Conservation (phyloP, 2,888 invertebrate genomes). For the Xestoiulus laeticollis region DNA sequence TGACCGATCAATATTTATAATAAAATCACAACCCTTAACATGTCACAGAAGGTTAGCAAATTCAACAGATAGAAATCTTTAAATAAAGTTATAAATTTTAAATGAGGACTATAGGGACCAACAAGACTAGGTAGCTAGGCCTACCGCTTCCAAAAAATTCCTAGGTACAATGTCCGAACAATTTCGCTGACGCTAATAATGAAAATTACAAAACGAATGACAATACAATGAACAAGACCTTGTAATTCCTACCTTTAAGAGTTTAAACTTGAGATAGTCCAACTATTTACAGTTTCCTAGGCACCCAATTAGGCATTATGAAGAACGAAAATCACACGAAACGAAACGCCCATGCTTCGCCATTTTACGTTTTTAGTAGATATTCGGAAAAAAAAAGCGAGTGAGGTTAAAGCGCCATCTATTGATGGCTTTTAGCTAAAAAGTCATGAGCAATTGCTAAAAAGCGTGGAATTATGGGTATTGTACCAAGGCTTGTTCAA, state of each 20-base stretch:
- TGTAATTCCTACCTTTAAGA: conserved; percentile 2
- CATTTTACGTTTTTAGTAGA: not conserved
- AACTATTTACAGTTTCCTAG: not conserved
- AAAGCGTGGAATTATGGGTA: no score
- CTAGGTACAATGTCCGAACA: conserved; percentile 8
- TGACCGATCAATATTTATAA: not conserved
- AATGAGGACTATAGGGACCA: not conserved
- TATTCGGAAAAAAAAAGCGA: not conserved
- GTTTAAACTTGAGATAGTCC: not conserved
- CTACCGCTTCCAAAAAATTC: conserved; percentile 19
- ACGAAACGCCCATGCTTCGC: conserved; percentile 38
- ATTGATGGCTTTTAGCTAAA: not conserved
- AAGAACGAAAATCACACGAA: not conserved
- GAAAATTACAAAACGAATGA: not conserved
- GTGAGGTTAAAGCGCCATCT: not conserved
- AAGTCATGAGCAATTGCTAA: no score
- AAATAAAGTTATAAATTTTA: not conserved
- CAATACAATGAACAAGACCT: not conserved
- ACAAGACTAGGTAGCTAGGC: not conserved
- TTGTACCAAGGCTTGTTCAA: no score
- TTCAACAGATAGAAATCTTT: not conserved
- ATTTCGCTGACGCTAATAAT: not conserved
- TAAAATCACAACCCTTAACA: not conserved
- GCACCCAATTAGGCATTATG: conserved; percentile 30
- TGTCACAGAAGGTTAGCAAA: not conserved